These are phyloP conservation scores for Saccopteryx bilineata DNA, from an alignment of 2,113 vertebrate genomes.

Conservation along the genomic window DNA sequence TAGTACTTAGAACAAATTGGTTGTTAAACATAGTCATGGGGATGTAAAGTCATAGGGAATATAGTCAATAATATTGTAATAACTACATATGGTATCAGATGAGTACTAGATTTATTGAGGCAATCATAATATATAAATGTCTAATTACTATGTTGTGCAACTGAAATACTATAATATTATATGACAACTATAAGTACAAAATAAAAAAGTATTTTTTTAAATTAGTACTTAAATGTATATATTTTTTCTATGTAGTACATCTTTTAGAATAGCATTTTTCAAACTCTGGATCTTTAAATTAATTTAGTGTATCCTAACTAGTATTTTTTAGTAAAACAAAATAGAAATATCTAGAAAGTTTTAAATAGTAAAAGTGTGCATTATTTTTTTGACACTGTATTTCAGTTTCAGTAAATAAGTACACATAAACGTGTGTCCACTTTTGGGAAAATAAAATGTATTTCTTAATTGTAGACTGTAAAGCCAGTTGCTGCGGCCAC, in stretches of 20 bases:
- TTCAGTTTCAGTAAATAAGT: background rate
- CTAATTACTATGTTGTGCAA: background rate
- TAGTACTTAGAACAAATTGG: background rate
- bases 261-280: constrained; percentile 33
- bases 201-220: background rate
- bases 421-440: background rate
- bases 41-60: background rate
- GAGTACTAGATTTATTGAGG: background rate
- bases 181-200: background rate
- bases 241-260: background rate
- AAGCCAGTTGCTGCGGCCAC: too few relatives aligned
- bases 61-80: background rate
- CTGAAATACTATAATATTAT: background rate
- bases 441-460: background rate
- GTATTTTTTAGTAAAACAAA: constrained; percentile 7
- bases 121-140: background rate
- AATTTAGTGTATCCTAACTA: background rate
- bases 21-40: background rate
- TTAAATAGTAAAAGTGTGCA: background rate
- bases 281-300: background rate
- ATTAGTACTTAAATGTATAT: background rate
- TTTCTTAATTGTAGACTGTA: background rate
- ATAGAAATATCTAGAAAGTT: background rate
- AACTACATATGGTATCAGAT: background rate
- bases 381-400: background rate